Percentiles rank a stretch among this genome's conserved stretches.
phyloP scores from a whole-genome alignment of 2,113 vertebrate genomes.

The Cottus gobio region DNA sequence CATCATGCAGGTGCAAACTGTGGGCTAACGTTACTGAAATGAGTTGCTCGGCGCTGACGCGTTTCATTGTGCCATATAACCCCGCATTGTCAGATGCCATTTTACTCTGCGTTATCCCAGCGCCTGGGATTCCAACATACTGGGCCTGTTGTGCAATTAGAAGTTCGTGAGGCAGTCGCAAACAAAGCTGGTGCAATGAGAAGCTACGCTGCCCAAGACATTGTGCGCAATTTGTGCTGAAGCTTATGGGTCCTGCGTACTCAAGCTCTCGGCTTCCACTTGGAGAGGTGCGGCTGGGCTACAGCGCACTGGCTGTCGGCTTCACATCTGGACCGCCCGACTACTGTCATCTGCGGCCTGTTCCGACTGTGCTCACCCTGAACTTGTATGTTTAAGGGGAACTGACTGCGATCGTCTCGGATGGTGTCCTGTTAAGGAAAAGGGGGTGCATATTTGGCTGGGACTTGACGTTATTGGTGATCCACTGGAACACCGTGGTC shows the following conservation, averaged over 20 bases:
- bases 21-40: constrained; percentile 76
- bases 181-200: constrained; percentile 75
- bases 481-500: constrained; percentile 66
- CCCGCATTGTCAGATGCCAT: constrained; percentile 80
- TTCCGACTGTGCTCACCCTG: constrained; percentile 65
- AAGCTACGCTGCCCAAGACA: constrained; percentile 68
- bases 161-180: constrained; percentile 77
- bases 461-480: constrained; percentile 61
- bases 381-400: constrained; percentile 63
- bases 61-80: constrained; percentile 74
- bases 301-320: constrained; percentile 75
- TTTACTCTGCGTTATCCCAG: constrained; percentile 78
- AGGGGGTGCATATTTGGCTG: constrained; percentile 58
- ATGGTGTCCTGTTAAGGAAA: constrained; percentile 64
- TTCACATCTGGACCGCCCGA: constrained; percentile 79
- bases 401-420: constrained; percentile 53
- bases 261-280: constrained; percentile 80
- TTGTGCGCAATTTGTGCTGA: constrained; percentile 77
- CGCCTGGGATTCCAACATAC: constrained; percentile 71
- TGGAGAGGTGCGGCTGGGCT: constrained; percentile 78
- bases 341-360: constrained; percentile 76
- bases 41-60: constrained; percentile 79
- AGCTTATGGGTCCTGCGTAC: constrained; percentile 84
- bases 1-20: constrained; percentile 80
- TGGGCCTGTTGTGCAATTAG: constrained; percentile 76